Conservation (phyloP, 2,797 vertebrate genomes). For the Gallinago nigripennis region DNA sequence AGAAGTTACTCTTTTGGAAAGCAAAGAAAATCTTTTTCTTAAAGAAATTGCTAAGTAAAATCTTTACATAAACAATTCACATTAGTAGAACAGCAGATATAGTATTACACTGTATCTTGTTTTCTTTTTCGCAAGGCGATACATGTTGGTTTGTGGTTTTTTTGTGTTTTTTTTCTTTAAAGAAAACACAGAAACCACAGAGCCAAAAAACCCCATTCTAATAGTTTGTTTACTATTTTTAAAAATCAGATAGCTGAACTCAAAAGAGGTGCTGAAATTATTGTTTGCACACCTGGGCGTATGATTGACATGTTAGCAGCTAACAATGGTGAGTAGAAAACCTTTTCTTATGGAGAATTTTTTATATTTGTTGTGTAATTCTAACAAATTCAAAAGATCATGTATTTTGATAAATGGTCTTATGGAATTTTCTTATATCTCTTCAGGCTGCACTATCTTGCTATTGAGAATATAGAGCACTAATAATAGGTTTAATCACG, state of each 20-base stretch:
- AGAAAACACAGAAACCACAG: neutral
- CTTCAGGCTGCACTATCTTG: constrained; percentile 77
- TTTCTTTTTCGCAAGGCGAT: neutral
- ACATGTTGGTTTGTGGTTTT: neutral
- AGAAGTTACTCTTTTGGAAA: neutral
- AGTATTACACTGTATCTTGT: neutral
- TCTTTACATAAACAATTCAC: neutral
- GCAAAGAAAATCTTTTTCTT: neutral
- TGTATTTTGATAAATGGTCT: constrained; percentile 57
- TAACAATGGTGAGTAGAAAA: constrained; percentile 92
- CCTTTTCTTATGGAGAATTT: constrained; percentile 48
- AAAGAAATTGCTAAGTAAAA: neutral
- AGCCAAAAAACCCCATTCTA: neutral
- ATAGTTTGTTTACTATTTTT: neutral
- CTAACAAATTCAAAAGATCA: constrained; percentile 66
- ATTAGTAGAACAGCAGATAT: neutral
- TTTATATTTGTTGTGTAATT: constrained; percentile 65
- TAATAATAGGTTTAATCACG: constrained; percentile 1
- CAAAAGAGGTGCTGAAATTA: constrained; percentile 99
- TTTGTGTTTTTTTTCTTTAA: neutral
- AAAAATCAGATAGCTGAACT: constrained; percentile 93
- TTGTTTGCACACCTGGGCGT: constrained; percentile 97
- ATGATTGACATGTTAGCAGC: constrained; percentile 99
- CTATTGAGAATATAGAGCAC: neutral
- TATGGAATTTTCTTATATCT: constrained; percentile 58